Percentiles rank a stretch among this genome's conserved stretches.
Evolutionary conservation across 2,797 vertebrate species (phyloP).

Genomic region (Lutjanus argentimaculatus): DNA sequence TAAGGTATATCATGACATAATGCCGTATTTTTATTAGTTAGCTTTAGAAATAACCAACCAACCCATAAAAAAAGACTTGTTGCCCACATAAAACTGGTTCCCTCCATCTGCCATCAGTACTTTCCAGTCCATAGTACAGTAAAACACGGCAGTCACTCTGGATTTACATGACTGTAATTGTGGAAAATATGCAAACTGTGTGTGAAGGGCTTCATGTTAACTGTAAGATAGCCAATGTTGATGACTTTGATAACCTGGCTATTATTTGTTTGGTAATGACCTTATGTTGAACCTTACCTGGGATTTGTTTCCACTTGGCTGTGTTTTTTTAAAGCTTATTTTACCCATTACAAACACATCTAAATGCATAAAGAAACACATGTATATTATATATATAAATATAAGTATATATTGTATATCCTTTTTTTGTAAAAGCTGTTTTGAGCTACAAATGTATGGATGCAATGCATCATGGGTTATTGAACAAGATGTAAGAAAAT

Average conservation of each 20-base stretch:
- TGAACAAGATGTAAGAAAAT: conserved; percentile 83
- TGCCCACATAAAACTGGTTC: conserved; percentile 30
- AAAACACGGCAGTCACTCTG: conserved; percentile 72
- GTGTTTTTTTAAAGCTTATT: conserved; percentile 69
- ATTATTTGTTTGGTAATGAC: conserved; percentile 74
- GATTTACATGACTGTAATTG: conserved; percentile 77
- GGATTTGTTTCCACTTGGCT: conserved; percentile 75
- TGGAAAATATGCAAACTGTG: conserved; percentile 87
- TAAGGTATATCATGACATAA: conserved; percentile 20
- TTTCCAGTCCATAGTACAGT: conserved; percentile 53
- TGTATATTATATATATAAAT: conserved; percentile 86
- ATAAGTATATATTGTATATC: conserved; percentile 88
- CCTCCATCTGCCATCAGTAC: conserved; percentile 34
- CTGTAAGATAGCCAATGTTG: conserved; percentile 72
- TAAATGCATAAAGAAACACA: conserved; percentile 84
- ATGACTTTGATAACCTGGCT: conserved; percentile 77
- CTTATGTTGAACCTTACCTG: conserved; percentile 75
- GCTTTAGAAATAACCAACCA: conserved; percentile 22
- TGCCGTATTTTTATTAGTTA: conserved; percentile 24
- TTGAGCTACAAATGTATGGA: conserved; percentile 89
- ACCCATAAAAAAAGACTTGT: conserved; percentile 16
- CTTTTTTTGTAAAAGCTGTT: conserved; percentile 90
- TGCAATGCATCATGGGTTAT: conserved; percentile 91
- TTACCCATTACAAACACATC: conserved; percentile 79
- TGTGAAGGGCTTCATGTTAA: conserved; percentile 86